Evolutionary conservation across 1,140 invertebrate species (phyloP).

Genomic region (Archegozetes longisetosus): DNA sequence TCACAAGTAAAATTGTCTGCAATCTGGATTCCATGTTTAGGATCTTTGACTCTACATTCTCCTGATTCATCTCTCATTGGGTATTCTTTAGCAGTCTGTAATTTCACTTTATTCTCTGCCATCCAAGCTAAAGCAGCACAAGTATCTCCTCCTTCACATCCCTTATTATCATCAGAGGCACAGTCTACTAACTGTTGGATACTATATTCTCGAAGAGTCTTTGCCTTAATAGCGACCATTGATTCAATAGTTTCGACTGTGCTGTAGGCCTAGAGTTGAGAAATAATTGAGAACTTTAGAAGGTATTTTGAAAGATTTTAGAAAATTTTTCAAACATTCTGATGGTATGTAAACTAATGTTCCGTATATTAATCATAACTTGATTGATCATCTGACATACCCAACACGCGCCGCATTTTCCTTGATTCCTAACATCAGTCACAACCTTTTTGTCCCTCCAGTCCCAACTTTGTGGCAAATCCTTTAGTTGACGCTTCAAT

Average conservation of each 20-base stretch:
- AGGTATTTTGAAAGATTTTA: no score
- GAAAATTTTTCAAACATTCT: no score
- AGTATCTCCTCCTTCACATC: conserved; percentile 64
- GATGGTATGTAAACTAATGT: no score
- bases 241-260: conserved; percentile 56
- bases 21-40: conserved; percentile 24
- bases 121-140: conserved; percentile 58
- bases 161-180: conserved; percentile 48
- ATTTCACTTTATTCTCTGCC: conserved; percentile 35
- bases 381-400: no score
- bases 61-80: conserved; percentile 43
- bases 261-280: no score
- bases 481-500: neutral
- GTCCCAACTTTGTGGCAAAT: conserved; percentile 9
- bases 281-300: no score
- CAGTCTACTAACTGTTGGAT: conserved; percentile 74
- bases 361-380: no score
- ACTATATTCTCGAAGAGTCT: conserved; percentile 44
- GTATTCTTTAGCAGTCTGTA: conserved; percentile 45
- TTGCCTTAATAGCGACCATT: conserved; percentile 49
- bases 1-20: conserved; percentile 34
- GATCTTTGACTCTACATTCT: conserved; percentile 33
- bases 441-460: conserved; percentile 51
- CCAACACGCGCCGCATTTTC: conserved; percentile 62
- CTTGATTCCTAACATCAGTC: conserved; percentile 51